Evolutionary conservation across 2,113 vertebrate genomes (phyloP).

Genomic region (Chitala chitala): DNA sequence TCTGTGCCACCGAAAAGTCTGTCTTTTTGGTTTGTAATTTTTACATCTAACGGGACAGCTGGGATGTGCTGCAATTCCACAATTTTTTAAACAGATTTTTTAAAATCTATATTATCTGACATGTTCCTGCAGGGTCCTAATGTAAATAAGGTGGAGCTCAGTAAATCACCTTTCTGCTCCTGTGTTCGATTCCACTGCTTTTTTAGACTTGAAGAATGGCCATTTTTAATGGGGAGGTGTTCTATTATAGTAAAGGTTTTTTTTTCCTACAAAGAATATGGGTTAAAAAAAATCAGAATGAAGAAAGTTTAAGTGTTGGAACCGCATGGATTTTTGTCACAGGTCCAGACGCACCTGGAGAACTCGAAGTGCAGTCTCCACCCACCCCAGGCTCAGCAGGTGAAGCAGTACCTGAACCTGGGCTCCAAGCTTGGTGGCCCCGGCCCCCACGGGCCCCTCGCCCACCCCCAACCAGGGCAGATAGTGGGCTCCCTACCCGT

Average conservation of each 20-base stretch:
- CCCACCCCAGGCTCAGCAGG: conserved; percentile 76
- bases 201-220: background rate
- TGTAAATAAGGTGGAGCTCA: too few relatives aligned
- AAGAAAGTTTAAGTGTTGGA: background rate
- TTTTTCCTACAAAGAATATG: too few relatives aligned
- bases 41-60: too few relatives aligned
- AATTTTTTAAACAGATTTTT: background rate
- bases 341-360: conserved; percentile 86
- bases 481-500: conserved; percentile 54
- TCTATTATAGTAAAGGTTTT: background rate
- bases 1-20: too few relatives aligned
- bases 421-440: conserved; percentile 75
- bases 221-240: background rate
- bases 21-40: too few relatives aligned
- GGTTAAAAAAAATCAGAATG: too few relatives aligned
- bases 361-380: conserved; percentile 79
- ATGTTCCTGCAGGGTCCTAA: too few relatives aligned
- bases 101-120: too few relatives aligned
- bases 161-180: too few relatives aligned
- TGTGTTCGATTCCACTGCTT: background rate
- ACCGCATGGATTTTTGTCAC: background rate
- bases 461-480: conserved; percentile 65
- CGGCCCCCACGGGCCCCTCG: conserved; percentile 44
- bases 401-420: conserved; percentile 82
- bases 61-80: too few relatives aligned